Percentiles rank a stretch among this genome's conserved stretches.
Evolutionary conservation across 2,888 invertebrate species (phyloP).

Genomic region (Coleophora deauratella): DNA sequence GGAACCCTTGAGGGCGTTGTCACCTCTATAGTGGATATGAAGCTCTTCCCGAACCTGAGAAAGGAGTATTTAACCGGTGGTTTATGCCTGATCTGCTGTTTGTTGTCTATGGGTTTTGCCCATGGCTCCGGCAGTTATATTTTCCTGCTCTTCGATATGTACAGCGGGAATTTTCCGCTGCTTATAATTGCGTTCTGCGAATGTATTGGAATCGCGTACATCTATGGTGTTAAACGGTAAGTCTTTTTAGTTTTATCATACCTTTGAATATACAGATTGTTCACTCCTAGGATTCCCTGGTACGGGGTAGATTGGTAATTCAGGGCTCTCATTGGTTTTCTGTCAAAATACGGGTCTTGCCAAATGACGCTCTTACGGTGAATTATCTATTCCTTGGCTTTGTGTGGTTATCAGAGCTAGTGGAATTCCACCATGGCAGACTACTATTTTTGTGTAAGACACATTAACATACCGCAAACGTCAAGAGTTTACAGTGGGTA

Average conservation of each 20-base stretch:
- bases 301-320: too few species aligned
- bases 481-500: too few species aligned
- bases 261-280: background rate
- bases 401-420: too few species aligned
- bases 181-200: constrained; percentile 95
- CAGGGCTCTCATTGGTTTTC: too few species aligned
- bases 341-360: too few species aligned
- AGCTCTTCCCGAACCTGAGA: constrained; percentile 91
- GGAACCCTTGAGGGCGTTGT: constrained; percentile 97
- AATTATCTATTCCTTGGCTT: too few species aligned
- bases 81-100: constrained; percentile 86
- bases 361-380: too few species aligned
- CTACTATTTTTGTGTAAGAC: too few species aligned
- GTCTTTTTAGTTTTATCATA: constrained; percentile 12
- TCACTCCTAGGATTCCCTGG: too few species aligned
- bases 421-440: too few species aligned
- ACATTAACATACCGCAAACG: too few species aligned
- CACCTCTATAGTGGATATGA: constrained; percentile 96
- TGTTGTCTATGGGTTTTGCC: constrained; percentile 91
- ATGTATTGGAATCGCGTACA: constrained; percentile 93
- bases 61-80: constrained; percentile 91
- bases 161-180: constrained; percentile 93
- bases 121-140: constrained; percentile 96
- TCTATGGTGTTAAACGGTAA: constrained; percentile 93
- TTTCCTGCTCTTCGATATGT: constrained; percentile 94